These are phyloP conservation scores for Drosophila fungiperda DNA, from an alignment of 2,888 invertebrate genomes.

Conservation along the genomic window DNA sequence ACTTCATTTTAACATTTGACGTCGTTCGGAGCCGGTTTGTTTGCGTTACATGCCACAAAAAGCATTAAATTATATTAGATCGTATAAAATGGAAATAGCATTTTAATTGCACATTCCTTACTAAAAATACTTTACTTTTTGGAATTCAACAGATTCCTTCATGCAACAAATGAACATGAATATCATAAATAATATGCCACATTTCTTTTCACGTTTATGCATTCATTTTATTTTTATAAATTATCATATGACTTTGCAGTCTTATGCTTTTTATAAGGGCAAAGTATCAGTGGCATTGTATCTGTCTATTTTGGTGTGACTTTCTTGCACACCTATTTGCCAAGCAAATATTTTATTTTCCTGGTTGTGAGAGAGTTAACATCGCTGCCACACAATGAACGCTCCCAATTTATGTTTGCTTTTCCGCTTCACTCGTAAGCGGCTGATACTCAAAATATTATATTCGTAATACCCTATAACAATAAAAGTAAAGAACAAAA, in stretches of 20 bases:
- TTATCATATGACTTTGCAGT: background rate
- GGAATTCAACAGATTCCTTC: background rate
- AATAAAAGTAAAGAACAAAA: constrained; percentile 17
- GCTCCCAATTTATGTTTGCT: constrained; percentile 36
- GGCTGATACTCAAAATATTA: constrained; percentile 32
- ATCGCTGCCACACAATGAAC: constrained; percentile 21
- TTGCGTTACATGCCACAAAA: background rate
- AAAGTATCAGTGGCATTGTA: constrained; percentile 1
- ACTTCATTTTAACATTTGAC: background rate
- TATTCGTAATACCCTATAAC: constrained; percentile 25
- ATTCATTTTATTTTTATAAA: background rate
- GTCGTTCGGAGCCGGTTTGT: background rate
- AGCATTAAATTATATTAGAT: background rate
- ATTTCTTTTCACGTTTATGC: background rate
- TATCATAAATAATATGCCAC: background rate
- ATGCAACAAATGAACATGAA: background rate
- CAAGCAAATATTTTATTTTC: constrained; percentile 33
- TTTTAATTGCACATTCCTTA: background rate
- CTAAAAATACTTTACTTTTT: background rate
- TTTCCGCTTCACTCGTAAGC: constrained; percentile 47
- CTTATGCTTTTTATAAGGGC: constrained; percentile 1
- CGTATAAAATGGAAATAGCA: background rate
- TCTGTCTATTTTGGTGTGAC: background rate
- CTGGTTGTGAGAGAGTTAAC: constrained; percentile 52
- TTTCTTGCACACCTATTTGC: constrained; percentile 18